A percentile compares a stretch with the other conserved stretches of the same genome.
Evolutionary conservation across 2,113 vertebrate genomes (phyloP).

Genomic region (Mustelus asterias): DNA sequence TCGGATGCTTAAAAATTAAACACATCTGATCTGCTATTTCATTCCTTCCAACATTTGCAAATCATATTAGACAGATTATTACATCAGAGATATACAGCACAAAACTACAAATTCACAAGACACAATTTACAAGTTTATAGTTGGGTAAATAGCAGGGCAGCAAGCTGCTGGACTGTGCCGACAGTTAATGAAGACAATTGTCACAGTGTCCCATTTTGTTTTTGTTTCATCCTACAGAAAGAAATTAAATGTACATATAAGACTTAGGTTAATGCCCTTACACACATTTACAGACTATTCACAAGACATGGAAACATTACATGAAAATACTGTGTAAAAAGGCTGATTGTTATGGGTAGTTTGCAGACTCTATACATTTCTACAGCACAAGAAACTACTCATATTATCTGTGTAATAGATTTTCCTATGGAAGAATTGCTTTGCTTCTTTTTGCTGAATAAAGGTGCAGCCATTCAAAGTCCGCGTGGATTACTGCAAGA

Average conservation of each 20-base stretch:
- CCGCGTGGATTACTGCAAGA: constrained; percentile 60
- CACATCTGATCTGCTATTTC: neutral
- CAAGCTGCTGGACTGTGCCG: constrained; percentile 63
- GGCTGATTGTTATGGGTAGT: constrained; percentile 58
- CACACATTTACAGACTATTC: constrained; percentile 61
- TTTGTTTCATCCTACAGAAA: constrained; percentile 62
- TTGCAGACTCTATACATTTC: constrained; percentile 52
- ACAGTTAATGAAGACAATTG: constrained; percentile 58
- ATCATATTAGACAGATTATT: constrained; percentile 31
- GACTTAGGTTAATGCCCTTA: constrained; percentile 65
- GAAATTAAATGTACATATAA: constrained; percentile 60
- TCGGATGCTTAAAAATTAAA: neutral
- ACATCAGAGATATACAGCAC: constrained; percentile 22
- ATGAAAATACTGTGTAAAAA: constrained; percentile 55
- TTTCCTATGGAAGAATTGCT: constrained; percentile 60
- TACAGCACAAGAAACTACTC: constrained; percentile 55
- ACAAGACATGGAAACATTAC: constrained; percentile 66
- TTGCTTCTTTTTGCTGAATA: constrained; percentile 41
- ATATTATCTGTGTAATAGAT: constrained; percentile 55
- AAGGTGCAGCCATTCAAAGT: constrained; percentile 38
- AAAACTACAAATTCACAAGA: constrained; percentile 31
- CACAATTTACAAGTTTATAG: constrained; percentile 40
- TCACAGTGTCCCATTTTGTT: constrained; percentile 60
- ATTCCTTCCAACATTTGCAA: constrained; percentile 27
- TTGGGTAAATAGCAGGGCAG: constrained; percentile 58